These are phyloP conservation scores for Campoletis raptor DNA, from an alignment of 2,888 invertebrate genomes.

Conservation along the genomic window DNA sequence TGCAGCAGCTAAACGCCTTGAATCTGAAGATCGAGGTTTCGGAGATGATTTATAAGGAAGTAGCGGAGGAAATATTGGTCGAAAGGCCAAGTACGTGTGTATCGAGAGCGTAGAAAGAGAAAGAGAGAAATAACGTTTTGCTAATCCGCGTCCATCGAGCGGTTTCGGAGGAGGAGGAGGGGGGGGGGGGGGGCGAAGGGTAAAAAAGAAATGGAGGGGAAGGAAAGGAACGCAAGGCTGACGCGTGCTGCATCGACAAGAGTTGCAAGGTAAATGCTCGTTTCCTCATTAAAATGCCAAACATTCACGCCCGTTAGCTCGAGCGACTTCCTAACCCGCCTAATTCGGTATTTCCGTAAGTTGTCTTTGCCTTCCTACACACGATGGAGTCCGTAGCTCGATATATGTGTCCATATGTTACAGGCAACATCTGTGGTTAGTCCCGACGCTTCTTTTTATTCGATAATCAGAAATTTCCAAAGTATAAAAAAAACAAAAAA, in stretches of 20 bases:
- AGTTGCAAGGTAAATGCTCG: conserved; percentile 78
- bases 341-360: conserved; percentile 79
- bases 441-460: neutral
- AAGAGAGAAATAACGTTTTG: neutral
- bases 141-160: neutral
- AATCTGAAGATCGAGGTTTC: neutral
- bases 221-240: conserved; percentile 70
- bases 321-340: conserved; percentile 80
- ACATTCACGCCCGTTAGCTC: conserved; percentile 77
- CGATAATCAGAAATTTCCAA: neutral
- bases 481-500: neutral
- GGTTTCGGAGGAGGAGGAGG: too few relatives aligned
- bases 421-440: neutral
- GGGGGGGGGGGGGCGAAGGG: neutral
- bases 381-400: neutral
- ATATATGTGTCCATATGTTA: neutral
- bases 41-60: neutral
- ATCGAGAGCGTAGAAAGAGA: neutral
- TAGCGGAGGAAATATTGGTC: neutral
- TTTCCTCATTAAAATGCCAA: conserved; percentile 84
- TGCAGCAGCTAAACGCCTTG: neutral
- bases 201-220: conserved; percentile 59
- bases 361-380: conserved; percentile 68
- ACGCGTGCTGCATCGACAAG: conserved; percentile 70
- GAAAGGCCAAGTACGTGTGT: neutral